Evolutionary conservation across 2,797 vertebrate genomes (phyloP).

Genomic region (Decapterus maruadsi): DNA sequence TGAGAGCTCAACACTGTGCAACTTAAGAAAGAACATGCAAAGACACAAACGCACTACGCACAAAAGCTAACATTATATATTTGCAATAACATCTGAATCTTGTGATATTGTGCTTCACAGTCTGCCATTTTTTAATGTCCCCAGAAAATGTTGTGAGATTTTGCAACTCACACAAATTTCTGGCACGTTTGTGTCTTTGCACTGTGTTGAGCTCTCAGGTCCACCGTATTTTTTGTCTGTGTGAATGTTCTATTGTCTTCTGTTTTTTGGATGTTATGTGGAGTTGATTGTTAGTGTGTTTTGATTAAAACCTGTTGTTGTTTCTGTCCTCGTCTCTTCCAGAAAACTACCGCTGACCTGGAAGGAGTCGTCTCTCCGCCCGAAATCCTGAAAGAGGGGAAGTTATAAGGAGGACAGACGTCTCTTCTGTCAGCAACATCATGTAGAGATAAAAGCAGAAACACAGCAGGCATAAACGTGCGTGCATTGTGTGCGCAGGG

Average conservation of each 20-base stretch:
- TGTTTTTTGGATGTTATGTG: no score
- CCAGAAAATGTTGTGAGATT: no score
- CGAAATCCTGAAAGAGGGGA: conserved; percentile 61
- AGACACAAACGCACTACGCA: no score
- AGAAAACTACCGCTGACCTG: conserved; percentile 63
- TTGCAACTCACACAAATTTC: no score
- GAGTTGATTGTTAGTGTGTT: conserved; percentile 1
- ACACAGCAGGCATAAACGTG: neutral
- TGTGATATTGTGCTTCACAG: no score
- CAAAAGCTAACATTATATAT: no score
- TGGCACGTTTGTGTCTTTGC: no score
- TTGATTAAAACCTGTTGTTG: conserved; percentile 3
- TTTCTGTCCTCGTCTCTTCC: conserved; percentile 34
- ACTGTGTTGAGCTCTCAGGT: no score
- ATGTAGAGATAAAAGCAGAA: conserved; percentile 2
- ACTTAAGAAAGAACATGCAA: no score
- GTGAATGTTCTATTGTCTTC: neutral
- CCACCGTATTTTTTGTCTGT: neutral
- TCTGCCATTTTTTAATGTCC: no score
- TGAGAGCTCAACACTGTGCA: no score
- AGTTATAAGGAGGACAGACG: conserved; percentile 50
- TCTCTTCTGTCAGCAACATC: conserved; percentile 3
- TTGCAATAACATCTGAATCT: no score
- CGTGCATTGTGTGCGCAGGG: conserved; percentile 1
- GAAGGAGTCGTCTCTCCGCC: conserved; percentile 47